These are phyloP conservation scores for Microhierax caerulescens DNA, from an alignment of 2,797 vertebrate species.

Conservation along the genomic window DNA sequence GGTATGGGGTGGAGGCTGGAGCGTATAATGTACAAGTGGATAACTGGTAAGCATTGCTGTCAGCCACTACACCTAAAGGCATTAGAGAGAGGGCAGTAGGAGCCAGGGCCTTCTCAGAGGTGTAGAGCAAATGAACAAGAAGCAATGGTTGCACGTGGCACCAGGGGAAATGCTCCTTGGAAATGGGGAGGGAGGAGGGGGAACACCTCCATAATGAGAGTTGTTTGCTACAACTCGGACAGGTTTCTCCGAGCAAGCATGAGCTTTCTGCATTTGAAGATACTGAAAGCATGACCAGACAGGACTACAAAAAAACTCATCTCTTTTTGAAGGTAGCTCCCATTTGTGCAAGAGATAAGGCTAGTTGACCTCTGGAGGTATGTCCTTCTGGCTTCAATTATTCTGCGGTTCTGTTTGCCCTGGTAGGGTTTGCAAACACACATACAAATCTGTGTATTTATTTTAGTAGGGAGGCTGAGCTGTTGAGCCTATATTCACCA, in stretches of 20 bases:
- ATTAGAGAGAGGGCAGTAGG: background rate
- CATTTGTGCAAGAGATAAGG: background rate
- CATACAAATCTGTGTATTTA: background rate
- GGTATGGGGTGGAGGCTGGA: background rate
- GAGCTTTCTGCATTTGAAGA: background rate
- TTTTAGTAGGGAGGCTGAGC: background rate
- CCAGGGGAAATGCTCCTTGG: fast-evolving
- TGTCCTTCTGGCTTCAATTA: background rate
- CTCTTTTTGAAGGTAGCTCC: background rate
- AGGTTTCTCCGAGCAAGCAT: background rate
- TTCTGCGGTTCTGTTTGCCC: background rate
- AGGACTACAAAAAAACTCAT: background rate
- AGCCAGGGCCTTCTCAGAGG: background rate
- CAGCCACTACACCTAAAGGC: fast-evolving
- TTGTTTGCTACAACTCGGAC: background rate
- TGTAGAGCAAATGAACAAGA: background rate
- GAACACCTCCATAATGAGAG: background rate
- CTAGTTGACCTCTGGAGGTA: background rate
- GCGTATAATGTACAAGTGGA: background rate
- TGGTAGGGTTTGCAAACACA: background rate
- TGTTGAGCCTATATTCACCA: background rate
- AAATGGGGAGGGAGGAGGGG: background rate
- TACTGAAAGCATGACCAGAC: fast-evolving
- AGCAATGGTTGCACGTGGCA: background rate
- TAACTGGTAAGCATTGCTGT: background rate